Conservation (phyloP, 2,113 vertebrate genomes). For the Carassius auratus region DNA sequence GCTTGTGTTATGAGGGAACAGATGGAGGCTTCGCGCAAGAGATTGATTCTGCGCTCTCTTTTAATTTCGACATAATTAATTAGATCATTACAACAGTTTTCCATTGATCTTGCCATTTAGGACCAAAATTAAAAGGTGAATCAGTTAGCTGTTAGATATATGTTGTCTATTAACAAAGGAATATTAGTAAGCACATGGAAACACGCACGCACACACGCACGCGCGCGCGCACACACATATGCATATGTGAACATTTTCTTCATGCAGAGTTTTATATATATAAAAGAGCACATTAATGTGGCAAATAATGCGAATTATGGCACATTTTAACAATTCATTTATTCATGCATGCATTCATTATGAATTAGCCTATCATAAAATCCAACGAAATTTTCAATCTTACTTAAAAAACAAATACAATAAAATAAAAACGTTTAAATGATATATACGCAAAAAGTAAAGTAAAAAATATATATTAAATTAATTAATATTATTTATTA, state of each 20-base stretch:
- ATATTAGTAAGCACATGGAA: slow-evolving; percentile 17
- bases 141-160: slow-evolving; percentile 58
- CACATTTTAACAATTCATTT: too few species aligned
- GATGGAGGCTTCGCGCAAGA: slow-evolving; percentile 96
- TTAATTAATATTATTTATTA: background rate
- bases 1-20: slow-evolving; percentile 78
- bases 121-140: slow-evolving; percentile 81
- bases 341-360: too few species aligned
- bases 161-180: slow-evolving; percentile 48
- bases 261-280: background rate
- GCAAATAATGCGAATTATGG: background rate
- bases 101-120: slow-evolving; percentile 93
- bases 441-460: too few species aligned
- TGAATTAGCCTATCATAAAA: too few species aligned
- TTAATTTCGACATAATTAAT: slow-evolving; percentile 99
- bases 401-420: too few species aligned
- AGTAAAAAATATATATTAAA: too few species aligned
- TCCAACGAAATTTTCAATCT: too few species aligned
- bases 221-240: background rate
- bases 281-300: background rate
- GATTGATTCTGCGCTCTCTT: slow-evolving; percentile 99
- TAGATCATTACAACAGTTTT: slow-evolving; percentile 99
- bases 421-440: too few species aligned
- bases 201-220: background rate
- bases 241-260: background rate